Conservation (phyloP, 2,797 vertebrate species). For the Rallus crepitans region DNA sequence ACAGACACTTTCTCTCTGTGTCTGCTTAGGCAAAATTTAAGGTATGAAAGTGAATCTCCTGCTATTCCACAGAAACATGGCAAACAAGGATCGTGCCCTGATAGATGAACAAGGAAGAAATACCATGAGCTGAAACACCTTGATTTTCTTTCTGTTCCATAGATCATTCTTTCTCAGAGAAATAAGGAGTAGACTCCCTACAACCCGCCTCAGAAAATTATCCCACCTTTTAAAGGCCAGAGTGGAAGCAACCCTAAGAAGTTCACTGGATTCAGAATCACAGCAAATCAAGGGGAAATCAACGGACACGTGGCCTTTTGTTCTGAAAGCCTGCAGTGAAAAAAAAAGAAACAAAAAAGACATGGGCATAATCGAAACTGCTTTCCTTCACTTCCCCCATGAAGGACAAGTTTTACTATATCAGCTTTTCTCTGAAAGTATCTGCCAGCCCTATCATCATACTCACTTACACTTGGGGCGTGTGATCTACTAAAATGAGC, state of each 20-base stretch:
- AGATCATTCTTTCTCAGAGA: not conserved
- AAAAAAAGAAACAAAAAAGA: not conserved
- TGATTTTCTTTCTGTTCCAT: not conserved
- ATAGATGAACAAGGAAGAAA: not conserved
- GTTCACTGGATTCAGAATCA: not conserved
- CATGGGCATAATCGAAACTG: not conserved
- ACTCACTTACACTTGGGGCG: not conserved
- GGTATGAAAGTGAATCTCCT: not conserved
- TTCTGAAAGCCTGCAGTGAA: not conserved
- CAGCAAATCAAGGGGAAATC: not conserved
- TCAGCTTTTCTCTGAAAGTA: not conserved
- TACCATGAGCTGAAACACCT: not conserved
- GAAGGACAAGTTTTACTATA: not conserved
- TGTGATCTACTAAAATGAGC: not conserved
- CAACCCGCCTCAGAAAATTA: not conserved
- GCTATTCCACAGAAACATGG: not conserved
- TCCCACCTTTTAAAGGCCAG: not conserved
- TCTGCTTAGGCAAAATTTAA: not conserved
- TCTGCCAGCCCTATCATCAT: not conserved
- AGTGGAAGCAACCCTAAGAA: not conserved
- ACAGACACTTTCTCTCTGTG: not conserved
- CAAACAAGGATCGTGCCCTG: not conserved
- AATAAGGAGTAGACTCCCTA: not conserved
- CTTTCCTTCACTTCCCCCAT: not conserved
- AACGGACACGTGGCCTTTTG: not conserved